phyloP scores from a whole-genome alignment of 2,888 invertebrate species.

The Tipula helvola region DNA sequence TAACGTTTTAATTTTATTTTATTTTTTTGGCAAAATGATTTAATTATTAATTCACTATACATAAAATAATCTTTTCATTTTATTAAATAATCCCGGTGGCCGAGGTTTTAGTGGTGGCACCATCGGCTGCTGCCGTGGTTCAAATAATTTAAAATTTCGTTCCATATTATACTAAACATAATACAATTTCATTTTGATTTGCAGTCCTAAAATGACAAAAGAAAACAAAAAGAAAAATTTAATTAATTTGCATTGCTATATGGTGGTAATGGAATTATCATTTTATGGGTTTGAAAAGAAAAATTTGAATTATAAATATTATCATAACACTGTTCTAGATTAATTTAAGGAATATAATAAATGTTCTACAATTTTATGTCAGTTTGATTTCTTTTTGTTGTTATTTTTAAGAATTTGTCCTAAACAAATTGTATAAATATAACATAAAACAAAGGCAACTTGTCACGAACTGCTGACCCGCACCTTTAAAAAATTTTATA shows the following conservation, averaged over 20 bases:
- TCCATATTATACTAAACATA: slow-evolving; percentile 22
- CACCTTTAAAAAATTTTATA: neutral
- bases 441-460: neutral
- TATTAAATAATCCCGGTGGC: slow-evolving; percentile 23
- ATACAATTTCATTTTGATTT: neutral
- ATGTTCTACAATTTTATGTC: neutral
- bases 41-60: neutral
- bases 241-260: neutral
- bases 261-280: neutral
- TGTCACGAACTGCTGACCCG: neutral
- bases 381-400: neutral
- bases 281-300: neutral
- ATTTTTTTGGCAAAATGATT: slow-evolving; percentile 6
- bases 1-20: slow-evolving; percentile 8
- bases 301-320: neutral
- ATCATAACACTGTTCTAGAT: neutral
- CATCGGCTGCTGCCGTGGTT: slow-evolving; percentile 25
- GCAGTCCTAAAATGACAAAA: neutral
- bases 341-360: neutral
- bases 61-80: neutral
- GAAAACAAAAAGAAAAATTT: slow-evolving; percentile 12
- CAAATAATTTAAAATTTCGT: slow-evolving; percentile 16
- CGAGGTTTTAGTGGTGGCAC: slow-evolving; percentile 27
- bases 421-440: neutral
- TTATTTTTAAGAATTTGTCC: neutral